These are phyloP conservation scores for Pangasianodon gigas DNA, from an alignment of 2,113 vertebrate species.

Conservation along the genomic window DNA sequence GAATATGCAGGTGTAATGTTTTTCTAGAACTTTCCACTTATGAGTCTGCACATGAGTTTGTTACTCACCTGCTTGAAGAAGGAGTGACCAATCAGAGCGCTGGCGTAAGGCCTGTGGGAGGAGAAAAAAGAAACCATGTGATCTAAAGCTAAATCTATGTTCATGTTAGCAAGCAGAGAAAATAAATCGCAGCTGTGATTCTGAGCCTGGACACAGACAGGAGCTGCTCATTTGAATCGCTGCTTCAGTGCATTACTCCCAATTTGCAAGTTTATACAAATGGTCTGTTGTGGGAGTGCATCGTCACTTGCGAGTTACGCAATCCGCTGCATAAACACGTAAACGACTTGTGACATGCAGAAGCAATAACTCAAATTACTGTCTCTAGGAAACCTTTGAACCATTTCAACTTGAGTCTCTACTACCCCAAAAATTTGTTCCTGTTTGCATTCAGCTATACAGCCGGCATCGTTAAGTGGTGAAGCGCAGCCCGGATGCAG, in stretches of 20 bases:
- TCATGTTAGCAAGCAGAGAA: background rate
- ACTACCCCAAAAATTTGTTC: background rate
- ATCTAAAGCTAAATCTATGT: background rate
- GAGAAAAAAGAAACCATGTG: background rate
- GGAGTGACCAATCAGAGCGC: constrained; percentile 84
- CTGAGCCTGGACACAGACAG: no score
- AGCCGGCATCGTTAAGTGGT: background rate
- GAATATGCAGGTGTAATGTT: no score
- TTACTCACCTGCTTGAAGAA: constrained; percentile 94
- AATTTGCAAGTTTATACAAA: background rate
- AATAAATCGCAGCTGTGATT: background rate
- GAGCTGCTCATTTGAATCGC: no score
- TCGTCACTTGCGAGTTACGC: background rate
- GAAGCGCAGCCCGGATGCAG: background rate
- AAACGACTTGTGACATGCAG: background rate
- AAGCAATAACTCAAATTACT: background rate
- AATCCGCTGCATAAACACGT: background rate
- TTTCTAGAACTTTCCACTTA: background rate
- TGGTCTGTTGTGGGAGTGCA: background rate
- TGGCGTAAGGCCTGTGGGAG: constrained; percentile 83
- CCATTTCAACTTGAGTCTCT: background rate
- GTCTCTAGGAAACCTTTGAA: background rate
- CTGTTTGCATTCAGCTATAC: background rate
- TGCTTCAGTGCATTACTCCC: background rate
- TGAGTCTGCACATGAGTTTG: background rate